Evolutionary conservation across 2,797 vertebrate species (phyloP).

Genomic region (Schizothorax lantsangensis): DNA sequence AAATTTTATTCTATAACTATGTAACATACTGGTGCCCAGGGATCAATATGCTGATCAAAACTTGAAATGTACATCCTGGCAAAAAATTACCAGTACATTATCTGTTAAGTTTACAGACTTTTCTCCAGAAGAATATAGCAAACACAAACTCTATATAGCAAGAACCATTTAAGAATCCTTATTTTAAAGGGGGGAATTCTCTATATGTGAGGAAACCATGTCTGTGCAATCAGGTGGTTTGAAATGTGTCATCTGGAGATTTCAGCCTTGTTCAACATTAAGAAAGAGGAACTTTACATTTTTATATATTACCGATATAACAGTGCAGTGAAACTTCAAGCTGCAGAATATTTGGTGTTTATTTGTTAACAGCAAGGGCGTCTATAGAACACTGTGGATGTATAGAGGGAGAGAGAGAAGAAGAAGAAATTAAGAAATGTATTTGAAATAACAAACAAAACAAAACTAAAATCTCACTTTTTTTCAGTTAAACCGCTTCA

Average conservation of each 20-base stretch:
- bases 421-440: not conserved
- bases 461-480: not conserved
- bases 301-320: not conserved
- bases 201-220: not conserved
- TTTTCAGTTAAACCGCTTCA: constrained; percentile 35
- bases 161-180: not conserved
- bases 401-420: not conserved
- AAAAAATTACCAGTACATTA: not conserved
- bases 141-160: not conserved
- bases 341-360: not conserved
- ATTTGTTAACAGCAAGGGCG: not conserved
- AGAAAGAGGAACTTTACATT: constrained; percentile 18
- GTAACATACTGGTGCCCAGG: not conserved
- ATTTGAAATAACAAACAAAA: not conserved
- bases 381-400: not conserved
- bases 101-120: not conserved
- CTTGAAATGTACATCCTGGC: not conserved
- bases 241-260: constrained; percentile 17
- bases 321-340: constrained; percentile 6
- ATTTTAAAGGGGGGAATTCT: not conserved
- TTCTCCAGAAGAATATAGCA: not conserved
- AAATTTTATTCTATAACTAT: not conserved
- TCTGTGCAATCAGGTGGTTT: constrained; percentile 10
- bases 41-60: not conserved
- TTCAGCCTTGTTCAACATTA: constrained; percentile 13